Evolutionary conservation across 2,888 invertebrate genomes (phyloP).

Genomic region (Cremastinae sp.): DNA sequence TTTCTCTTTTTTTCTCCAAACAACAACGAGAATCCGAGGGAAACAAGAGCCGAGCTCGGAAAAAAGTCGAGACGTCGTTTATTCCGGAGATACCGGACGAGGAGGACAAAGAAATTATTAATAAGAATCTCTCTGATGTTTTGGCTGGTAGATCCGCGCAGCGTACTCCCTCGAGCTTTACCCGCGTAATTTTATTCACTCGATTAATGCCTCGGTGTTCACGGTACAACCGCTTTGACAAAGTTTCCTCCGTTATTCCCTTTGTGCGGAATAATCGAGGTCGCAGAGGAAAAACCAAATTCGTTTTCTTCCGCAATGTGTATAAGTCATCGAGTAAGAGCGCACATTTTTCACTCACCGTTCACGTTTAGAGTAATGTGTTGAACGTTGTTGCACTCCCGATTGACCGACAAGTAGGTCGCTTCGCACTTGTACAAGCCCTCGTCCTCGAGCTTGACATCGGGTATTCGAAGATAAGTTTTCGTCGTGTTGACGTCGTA

Average conservation of each 20-base stretch:
- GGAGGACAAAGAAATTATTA: conserved; percentile 38
- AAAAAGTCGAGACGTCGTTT: conserved; percentile 2
- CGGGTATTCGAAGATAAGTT: conserved; percentile 86
- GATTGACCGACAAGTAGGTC: conserved; percentile 88
- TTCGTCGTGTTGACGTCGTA: conserved; percentile 85
- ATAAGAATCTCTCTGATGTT: conserved; percentile 33
- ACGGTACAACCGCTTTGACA: neutral
- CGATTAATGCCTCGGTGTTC: conserved; percentile 38
- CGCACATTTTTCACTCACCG: conserved; percentile 83
- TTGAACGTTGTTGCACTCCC: conserved; percentile 90
- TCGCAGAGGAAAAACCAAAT: conserved; percentile 11
- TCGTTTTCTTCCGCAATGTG: neutral
- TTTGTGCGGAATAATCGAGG: conserved; percentile 24
- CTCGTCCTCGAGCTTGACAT: conserved; percentile 87
- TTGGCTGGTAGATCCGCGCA: neutral
- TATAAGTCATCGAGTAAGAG: neutral
- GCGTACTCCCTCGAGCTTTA: conserved; percentile 7
- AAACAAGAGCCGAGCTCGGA: conserved; percentile 4
- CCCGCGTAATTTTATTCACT: conserved; percentile 16
- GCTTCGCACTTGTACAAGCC: conserved; percentile 92
- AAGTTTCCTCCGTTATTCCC: conserved; percentile 7
- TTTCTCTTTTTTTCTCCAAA: neutral
- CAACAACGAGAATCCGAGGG: neutral
- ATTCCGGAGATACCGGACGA: neutral
- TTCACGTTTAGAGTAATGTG: conserved; percentile 89